Conservation (phyloP, 2,113 vertebrate species). For the Pedionomus torquatus region DNA sequence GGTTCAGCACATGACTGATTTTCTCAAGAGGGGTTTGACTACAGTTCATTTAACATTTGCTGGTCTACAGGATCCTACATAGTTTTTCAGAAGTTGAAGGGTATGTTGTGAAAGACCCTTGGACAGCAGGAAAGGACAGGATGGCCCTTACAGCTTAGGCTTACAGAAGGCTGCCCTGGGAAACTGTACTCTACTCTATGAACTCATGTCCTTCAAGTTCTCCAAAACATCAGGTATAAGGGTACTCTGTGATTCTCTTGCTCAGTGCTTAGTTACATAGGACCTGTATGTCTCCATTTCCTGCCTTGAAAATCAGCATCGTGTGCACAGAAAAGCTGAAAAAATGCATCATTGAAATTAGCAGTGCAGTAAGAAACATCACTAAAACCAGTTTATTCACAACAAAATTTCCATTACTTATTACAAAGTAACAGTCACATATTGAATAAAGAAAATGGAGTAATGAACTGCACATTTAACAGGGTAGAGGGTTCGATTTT, state of each 20-base stretch:
- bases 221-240: background rate
- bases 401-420: background rate
- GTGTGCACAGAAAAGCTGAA: background rate
- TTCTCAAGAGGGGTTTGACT: background rate
- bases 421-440: background rate
- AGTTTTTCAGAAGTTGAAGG: background rate
- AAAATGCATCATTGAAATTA: background rate
- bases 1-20: background rate
- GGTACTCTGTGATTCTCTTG: no score
- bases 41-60: background rate
- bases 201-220: background rate
- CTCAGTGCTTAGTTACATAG: no score
- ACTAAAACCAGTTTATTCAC: background rate
- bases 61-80: background rate
- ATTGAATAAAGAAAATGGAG: background rate
- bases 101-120: background rate
- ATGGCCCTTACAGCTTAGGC: background rate
- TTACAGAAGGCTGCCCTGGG: background rate
- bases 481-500: background rate
- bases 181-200: background rate
- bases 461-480: background rate
- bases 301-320: background rate
- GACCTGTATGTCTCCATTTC: background rate
- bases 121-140: background rate
- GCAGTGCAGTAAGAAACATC: accelerated